phyloP scores from a whole-genome alignment of 1,140 invertebrate genomes.

The Bombyx mori region ASM3026992v2 NC_085128.1:9499501-9500000 shows the following conservation, averaged over 20 bases:
- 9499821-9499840: background rate
- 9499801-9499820: slow-evolving; percentile 45
- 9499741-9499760: slow-evolving; percentile 77
- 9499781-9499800: slow-evolving; percentile 77
- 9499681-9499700: slow-evolving; percentile 76
- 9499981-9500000: too few species aligned
- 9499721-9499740: slow-evolving; percentile 79
- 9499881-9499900: too few species aligned
- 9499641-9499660: slow-evolving; percentile 77
- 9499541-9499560: slow-evolving; percentile 77
- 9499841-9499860: too few species aligned
- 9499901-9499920: too few species aligned
- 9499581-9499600: slow-evolving; percentile 77
- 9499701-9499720: slow-evolving; percentile 74
- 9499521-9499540: slow-evolving; percentile 75
- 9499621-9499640: slow-evolving; percentile 81
- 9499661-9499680: slow-evolving; percentile 76
- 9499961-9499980: too few species aligned
- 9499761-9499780: slow-evolving; percentile 75
- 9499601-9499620: slow-evolving; percentile 76
- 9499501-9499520: background rate
- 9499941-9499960: too few species aligned
- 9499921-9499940: too few species aligned
- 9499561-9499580: slow-evolving; percentile 76
- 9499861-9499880: too few species aligned